phyloP scores from a whole-genome alignment of 2,113 vertebrate species.

The Petrocephalus zakoni region DNA sequence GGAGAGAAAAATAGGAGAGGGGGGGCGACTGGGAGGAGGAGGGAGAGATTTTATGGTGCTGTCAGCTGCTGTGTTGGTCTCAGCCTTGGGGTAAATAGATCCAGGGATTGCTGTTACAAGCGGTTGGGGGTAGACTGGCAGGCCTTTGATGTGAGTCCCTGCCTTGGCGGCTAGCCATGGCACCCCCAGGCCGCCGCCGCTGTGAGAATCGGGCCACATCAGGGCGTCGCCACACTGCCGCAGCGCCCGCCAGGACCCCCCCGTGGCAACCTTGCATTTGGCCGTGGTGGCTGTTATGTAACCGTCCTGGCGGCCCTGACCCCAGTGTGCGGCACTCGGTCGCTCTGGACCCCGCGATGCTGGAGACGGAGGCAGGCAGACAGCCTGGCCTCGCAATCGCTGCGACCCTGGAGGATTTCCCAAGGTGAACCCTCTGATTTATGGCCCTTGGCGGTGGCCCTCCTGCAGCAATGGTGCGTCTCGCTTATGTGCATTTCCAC shows the following conservation, averaged over 20 bases:
- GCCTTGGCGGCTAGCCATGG: not conserved
- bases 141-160: not conserved
- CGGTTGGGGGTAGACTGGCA: not conserved
- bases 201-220: not conserved
- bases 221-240: not conserved
- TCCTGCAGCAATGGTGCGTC: not conserved
- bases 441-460: not conserved
- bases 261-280: not conserved
- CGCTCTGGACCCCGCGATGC: not conserved
- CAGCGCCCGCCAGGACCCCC: not conserved
- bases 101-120: not conserved
- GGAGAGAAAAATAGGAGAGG: too few relatives aligned
- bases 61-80: not conserved
- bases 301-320: not conserved
- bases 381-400: not conserved
- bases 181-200: not conserved
- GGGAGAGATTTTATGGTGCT: not conserved
- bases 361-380: not conserved
- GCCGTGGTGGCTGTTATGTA: not conserved
- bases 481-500: not conserved
- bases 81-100: not conserved
- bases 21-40: not conserved
- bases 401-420: not conserved
- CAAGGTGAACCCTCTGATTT: not conserved
- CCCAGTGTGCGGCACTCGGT: not conserved